Conservation (phyloP, 2,113 vertebrate genomes). For the Cochlearius cochlearius region DNA sequence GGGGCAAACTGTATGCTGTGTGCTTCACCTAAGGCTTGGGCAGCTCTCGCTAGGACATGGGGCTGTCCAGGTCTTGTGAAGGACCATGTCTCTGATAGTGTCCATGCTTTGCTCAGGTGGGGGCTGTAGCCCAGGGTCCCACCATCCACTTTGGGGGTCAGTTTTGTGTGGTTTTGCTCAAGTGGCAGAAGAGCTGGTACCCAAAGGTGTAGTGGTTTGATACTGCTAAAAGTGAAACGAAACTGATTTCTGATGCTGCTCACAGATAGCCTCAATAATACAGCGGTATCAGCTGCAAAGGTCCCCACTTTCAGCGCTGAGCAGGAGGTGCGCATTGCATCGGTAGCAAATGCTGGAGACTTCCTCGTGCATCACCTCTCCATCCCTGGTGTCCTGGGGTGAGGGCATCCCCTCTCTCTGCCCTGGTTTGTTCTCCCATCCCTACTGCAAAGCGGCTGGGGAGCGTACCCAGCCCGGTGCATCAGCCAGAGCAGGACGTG, state of each 20-base stretch:
- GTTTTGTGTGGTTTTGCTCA: background rate
- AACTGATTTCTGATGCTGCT: background rate
- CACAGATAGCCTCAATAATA: background rate
- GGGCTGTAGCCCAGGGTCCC: background rate
- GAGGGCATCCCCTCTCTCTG: background rate
- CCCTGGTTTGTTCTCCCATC: fast-evolving
- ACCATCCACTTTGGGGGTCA: background rate
- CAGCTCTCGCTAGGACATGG: background rate
- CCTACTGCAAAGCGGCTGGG: background rate
- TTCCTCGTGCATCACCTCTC: background rate
- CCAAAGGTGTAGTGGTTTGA: background rate
- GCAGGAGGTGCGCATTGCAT: fast-evolving
- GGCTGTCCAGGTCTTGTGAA: background rate
- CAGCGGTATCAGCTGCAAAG: background rate
- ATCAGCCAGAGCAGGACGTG: background rate
- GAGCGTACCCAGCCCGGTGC: fast-evolving
- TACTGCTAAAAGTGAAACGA: background rate
- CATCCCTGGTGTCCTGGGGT: background rate
- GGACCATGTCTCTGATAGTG: background rate
- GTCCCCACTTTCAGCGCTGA: background rate
- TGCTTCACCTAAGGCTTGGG: background rate
- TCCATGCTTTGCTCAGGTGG: background rate
- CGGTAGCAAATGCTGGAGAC: background rate
- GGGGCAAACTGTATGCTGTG: background rate
- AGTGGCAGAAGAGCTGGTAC: background rate